Percentiles rank a stretch among this genome's conserved stretches.
These are phyloP conservation scores for Muscicapa striata DNA, from an alignment of 2,797 vertebrate genomes.

Conservation along the genomic window DNA sequence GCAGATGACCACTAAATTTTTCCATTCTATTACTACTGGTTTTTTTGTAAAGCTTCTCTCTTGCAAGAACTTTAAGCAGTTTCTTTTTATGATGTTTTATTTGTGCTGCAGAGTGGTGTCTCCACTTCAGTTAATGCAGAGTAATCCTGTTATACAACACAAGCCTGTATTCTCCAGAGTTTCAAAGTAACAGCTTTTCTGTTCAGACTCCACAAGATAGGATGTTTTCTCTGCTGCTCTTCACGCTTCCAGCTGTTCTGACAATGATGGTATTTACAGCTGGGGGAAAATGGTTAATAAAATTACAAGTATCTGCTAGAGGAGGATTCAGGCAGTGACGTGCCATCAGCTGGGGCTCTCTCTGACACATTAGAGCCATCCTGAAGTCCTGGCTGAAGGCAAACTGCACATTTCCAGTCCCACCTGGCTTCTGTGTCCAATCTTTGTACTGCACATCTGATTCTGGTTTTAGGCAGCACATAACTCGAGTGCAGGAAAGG, in stretches of 20 bases:
- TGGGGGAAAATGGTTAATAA: conserved; percentile 33
- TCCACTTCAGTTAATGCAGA: conserved; percentile 2
- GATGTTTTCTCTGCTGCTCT: not conserved
- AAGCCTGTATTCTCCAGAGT: conserved; percentile 17
- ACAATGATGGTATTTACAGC: conserved; percentile 17
- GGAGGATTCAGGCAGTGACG: not conserved
- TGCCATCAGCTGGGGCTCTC: not conserved
- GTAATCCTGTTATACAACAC: conserved; percentile 27
- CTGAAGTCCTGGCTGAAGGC: not conserved
- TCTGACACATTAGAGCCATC: not conserved
- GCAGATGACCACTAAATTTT: not conserved
- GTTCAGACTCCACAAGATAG: not conserved
- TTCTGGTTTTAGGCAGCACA: not conserved
- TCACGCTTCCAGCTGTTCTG: conserved; percentile 11
- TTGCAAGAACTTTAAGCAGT: not conserved
- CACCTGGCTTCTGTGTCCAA: not conserved
- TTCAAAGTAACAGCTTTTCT: conserved; percentile 39
- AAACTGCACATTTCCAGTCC: not conserved
- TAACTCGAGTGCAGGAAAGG: not conserved
- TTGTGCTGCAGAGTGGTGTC: not conserved
- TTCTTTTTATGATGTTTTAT: not conserved
- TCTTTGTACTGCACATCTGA: not conserved
- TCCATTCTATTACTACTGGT: not conserved
- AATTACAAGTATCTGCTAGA: conserved; percentile 10
- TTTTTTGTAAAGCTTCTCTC: not conserved